These are phyloP conservation scores for Seira ritae DNA, from an alignment of 2,888 invertebrate genomes.

Conservation along the genomic window DNA sequence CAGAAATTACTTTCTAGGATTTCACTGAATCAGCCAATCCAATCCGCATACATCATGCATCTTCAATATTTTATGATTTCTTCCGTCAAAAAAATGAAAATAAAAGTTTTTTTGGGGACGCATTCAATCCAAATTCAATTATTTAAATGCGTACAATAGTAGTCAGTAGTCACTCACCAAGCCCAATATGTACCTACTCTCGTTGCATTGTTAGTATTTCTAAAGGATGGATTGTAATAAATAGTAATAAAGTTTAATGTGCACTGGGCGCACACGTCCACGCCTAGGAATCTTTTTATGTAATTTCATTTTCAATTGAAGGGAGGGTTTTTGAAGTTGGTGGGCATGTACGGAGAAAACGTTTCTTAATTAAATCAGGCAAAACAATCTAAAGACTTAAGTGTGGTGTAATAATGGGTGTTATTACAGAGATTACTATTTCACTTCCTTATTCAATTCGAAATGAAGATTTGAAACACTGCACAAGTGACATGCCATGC, in stretches of 20 bases:
- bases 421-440: constrained; percentile 4
- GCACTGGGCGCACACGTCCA: background rate
- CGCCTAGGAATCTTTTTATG: background rate
- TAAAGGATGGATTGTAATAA: constrained; percentile 4
- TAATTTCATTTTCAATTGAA: background rate
- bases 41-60: no score
- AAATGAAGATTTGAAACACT: background rate
- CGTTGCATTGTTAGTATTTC: background rate
- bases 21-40: constrained; percentile 21
- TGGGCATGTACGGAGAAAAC: background rate
- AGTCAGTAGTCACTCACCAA: no score
- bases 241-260: constrained; percentile 5
- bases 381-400: no score
- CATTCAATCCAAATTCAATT: no score
- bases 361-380: background rate
- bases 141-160: no score
- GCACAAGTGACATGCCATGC: no score
- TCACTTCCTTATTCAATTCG: background rate
- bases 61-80: background rate
- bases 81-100: constrained; percentile 28
- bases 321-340: background rate
- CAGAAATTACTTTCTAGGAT: constrained; percentile 39
- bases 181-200: no score
- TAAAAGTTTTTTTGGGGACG: constrained; percentile 13
- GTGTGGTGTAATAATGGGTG: background rate